Evolutionary conservation across 2,797 vertebrate genomes (phyloP), one percentile per base, ranked within the genome.

Genomic region (Rhinichthys osculus): DNA sequence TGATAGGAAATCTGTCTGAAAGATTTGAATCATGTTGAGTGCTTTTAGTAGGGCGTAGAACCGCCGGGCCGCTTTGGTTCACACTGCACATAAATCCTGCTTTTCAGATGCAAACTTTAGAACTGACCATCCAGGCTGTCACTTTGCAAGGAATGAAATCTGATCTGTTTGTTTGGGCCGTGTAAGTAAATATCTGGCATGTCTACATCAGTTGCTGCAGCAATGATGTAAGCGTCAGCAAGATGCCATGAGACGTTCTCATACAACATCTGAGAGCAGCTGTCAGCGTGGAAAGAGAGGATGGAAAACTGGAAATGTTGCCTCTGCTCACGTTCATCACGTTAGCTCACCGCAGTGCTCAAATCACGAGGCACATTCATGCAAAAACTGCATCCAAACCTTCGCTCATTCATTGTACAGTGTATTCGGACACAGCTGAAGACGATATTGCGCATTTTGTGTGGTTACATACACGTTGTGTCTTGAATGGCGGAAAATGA

Each of bases 11-110:
- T 67, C 80, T 17, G 27, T 27, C 69, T 82, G 38, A 23, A 66
- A 81, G 84, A 74, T 85, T 27, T 81, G 84, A 85, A 74, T 74
- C 69, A 81, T 17, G 54, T 81, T 4, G 70, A 85, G 84, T 23
- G 72, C 44, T 78, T 84, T 50, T 52, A 30, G 57, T 44, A 10
- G 54, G 38, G 54, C 7, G 35, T 13, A n/a, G 33, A 47, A 81
- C 62, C 42, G 13, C 21, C 14, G 47, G 64, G 70, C 27, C 62
- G 33, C 23, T 35, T 54, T 35, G 54, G 38, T 40, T 16, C 30
- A n/a, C 14, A 7, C 35, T 13, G 52, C 19, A 13, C 8, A 1
- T 57, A n/a, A 57, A 30, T 72, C n/a, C 38, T 72, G 3, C 23
- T 42, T 72, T 70, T 59, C 1, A 6, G 38, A 73, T 71, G 44